Base-by-base conservation (phyloP, 2,888 invertebrate species). In the Aethes cnicana region DNA sequence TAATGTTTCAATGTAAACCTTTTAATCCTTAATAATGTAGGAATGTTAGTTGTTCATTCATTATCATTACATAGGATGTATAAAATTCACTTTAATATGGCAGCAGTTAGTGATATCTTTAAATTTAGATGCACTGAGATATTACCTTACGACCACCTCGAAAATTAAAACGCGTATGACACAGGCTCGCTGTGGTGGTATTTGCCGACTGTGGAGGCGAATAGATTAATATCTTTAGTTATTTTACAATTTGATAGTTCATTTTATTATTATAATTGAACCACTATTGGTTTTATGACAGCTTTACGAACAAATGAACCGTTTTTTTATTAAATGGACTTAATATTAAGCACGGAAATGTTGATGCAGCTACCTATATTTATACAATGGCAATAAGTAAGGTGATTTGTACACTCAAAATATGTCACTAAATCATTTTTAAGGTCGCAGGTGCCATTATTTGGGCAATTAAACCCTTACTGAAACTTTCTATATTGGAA, bases 11-110 rank as follows among this genome's bases (percentile, higher is more conserved):
- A 26, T 44, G 9, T 17, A 33, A 47, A 23, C 26, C n/a, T 16
- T 43, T 47, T 39, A 39, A n/a, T 25, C 62, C 62, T 63, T 66
- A 59, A 54, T 21, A 35, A 41, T 56, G 21, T 58, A 61, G 58
- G 57, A 50, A 54, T 55, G 56, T 59, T 58, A 55, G 56, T 37
- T 44, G 30, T 8, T 39, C 39, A 21, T 50, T 37, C 39, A 47
- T 28, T 44, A 50, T 17, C 39, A 47, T 28, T 44, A 50, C 14
- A 7, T 50, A 52, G 30, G 28, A 28, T 20, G 33, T 37, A 37
- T 23, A 16, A 44, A 36, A 37, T 30, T 37, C 37, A 35, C 42
- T 26, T 35, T 9, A 39, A 32, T 33, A 46, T 23, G 37, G 25
- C 44, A 39, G 39, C 32, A 18, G 44, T 52, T 52, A 39, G 46